Conservation (phyloP, 1,140 invertebrate genomes). For the Diorhabda elongata region DNA sequence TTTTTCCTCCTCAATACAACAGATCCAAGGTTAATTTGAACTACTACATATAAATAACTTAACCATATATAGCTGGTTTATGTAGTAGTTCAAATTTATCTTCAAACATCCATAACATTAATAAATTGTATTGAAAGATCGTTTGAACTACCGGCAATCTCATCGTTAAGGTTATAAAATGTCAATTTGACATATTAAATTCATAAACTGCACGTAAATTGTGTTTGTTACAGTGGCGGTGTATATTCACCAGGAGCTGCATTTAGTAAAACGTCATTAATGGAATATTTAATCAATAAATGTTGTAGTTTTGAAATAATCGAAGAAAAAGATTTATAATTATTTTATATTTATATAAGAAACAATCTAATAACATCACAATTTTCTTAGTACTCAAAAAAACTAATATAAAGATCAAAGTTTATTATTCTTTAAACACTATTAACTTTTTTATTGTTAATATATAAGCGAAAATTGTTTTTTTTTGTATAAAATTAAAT, state of each 20-base stretch:
- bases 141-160: too few relatives aligned
- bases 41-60: too few relatives aligned
- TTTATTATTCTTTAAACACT: too few relatives aligned
- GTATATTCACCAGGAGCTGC: slow-evolving; percentile 57
- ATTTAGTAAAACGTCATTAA: slow-evolving; percentile 60
- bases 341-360: not conserved
- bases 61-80: too few relatives aligned
- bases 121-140: too few relatives aligned
- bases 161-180: not conserved
- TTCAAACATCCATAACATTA: too few relatives aligned
- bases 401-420: too few relatives aligned
- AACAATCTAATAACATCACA: not conserved
- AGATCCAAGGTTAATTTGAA: too few relatives aligned
- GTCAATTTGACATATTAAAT: not conserved
- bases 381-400: not conserved
- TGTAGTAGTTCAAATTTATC: too few relatives aligned
- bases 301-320: slow-evolving; percentile 58
- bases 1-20: too few relatives aligned
- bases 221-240: slow-evolving; percentile 51
- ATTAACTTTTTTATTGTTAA: too few relatives aligned
- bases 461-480: not conserved
- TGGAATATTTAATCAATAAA: slow-evolving; percentile 56
- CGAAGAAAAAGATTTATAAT: slow-evolving; percentile 43
- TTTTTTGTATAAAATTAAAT: not conserved
- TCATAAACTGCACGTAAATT: not conserved